These are phyloP conservation scores for Aptenodytes forsteri DNA, from an alignment of 2,113 vertebrate genomes.

Conservation along the genomic window DNA sequence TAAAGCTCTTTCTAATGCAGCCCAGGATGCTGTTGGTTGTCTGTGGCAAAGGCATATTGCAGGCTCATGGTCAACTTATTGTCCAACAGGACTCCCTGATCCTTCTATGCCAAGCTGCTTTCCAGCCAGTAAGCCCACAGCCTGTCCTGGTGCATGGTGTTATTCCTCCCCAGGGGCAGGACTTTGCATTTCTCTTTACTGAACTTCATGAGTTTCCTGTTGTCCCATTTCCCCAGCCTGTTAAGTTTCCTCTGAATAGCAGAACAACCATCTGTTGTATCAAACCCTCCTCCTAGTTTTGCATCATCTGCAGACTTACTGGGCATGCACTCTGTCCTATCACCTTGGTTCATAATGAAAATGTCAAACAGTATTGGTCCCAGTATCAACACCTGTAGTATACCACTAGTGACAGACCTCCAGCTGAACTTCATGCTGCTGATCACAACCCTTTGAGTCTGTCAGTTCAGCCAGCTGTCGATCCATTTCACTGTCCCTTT, in stretches of 20 bases:
- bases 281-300: background rate
- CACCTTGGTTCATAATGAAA: background rate
- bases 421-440: background rate
- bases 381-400: background rate
- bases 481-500: background rate
- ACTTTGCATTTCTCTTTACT: background rate
- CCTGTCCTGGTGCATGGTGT: background rate
- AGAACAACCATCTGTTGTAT: background rate
- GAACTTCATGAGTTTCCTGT: background rate
- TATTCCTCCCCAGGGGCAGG: background rate
- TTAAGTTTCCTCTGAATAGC: background rate
- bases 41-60: background rate
- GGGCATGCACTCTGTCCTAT: background rate
- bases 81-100: background rate
- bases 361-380: background rate
- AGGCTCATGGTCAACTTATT: background rate
- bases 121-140: background rate
- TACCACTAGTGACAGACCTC: background rate
- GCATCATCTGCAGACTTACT: background rate
- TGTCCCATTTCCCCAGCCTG: background rate
- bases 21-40: background rate
- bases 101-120: background rate
- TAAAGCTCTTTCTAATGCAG: background rate
- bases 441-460: background rate
- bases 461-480: background rate